Conservation (phyloP, 2,113 vertebrate species). For the Lucifuga dentata region DNA sequence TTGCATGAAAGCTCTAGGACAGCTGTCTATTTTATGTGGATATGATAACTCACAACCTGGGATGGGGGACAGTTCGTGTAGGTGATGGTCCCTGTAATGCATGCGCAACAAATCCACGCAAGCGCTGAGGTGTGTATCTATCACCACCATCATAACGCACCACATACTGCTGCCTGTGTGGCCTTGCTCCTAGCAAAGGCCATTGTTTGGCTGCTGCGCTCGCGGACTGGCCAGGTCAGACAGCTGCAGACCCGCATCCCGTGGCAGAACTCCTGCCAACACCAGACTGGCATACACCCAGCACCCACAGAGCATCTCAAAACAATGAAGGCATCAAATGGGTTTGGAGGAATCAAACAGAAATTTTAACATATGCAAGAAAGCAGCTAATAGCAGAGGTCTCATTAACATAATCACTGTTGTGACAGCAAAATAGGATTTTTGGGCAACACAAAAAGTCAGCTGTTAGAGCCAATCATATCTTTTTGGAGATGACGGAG, state of each 20-base stretch:
- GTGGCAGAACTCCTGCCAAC: constrained; percentile 51
- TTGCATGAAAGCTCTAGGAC: background rate
- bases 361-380: background rate
- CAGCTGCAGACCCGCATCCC: constrained; percentile 78
- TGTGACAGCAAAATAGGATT: background rate
- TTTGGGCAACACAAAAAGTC: background rate
- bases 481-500: constrained; percentile 50
- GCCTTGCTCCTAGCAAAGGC: constrained; percentile 70
- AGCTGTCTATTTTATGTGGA: background rate
- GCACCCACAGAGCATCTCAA: constrained; percentile 56
- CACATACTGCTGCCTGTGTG: constrained; percentile 47
- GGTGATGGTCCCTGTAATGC: constrained; percentile 99
- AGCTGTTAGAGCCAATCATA: constrained; percentile 43
- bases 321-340: constrained; percentile 8
- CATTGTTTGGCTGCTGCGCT: constrained; percentile 62
- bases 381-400: background rate
- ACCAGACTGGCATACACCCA: constrained; percentile 80
- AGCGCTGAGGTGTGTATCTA: constrained; percentile 52
- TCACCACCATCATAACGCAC: constrained; percentile 58
- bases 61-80: constrained; percentile 89
- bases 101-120: constrained; percentile 89
- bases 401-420: no score
- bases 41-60: constrained; percentile 86
- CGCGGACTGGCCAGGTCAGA: constrained; percentile 65
- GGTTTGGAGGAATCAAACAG: no score